Conservation (phyloP, 1,140 invertebrate species). For the Wasmannia auropunctata region DNA sequence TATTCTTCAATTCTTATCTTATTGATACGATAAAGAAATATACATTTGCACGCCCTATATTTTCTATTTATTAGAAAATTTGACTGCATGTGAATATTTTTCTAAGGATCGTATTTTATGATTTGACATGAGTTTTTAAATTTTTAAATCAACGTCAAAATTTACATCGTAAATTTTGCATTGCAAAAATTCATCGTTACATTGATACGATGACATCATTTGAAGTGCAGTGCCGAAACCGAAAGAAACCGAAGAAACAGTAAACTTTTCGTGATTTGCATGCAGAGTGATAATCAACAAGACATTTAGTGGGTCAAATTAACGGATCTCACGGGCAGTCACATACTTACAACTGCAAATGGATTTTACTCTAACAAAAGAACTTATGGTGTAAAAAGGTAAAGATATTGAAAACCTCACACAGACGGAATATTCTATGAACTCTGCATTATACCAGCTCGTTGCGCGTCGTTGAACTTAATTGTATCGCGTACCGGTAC, state of each 20-base stretch:
- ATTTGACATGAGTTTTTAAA: neutral
- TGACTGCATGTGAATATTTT: neutral
- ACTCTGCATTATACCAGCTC: neutral
- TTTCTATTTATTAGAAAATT: neutral
- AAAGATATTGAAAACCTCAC: neutral
- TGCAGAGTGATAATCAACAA: constrained; percentile 15
- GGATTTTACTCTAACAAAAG: neutral
- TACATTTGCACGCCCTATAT: too few relatives aligned
- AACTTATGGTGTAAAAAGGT: neutral
- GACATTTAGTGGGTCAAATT: neutral
- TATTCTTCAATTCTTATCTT: too few relatives aligned
- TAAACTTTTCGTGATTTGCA: neutral
- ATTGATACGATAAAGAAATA: neutral
- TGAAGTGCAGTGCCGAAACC: too few relatives aligned
- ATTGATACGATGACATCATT: neutral
- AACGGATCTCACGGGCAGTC: neutral
- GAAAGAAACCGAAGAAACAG: neutral
- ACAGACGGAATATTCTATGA: neutral
- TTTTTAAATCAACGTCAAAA: neutral
- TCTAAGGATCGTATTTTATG: neutral
- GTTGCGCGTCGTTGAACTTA: neutral
- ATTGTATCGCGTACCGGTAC: constrained; percentile 20
- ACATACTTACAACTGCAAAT: neutral
- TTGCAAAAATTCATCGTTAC: neutral
- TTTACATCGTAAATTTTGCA: neutral